Evolutionary conservation across 1,140 invertebrate species (phyloP).

Genomic region (Trichonephila inaurata): DNA sequence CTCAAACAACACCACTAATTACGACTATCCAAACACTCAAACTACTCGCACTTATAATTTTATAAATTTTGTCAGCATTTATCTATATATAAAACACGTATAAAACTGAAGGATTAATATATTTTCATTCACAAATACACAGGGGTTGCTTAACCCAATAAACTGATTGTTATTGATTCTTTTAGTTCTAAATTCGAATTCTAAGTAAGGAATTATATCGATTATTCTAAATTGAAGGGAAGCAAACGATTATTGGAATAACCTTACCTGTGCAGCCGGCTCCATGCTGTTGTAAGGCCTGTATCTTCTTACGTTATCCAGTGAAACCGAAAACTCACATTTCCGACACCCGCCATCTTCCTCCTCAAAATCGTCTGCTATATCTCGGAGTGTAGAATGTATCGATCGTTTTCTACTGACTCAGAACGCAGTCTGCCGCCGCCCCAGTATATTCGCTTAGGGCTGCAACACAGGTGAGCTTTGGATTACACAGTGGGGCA

Average conservation of each 20-base stretch:
- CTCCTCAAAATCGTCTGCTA: not conserved
- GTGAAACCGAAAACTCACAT: slow-evolving; percentile 42
- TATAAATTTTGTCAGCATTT: not conserved
- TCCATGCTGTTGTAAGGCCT: not conserved
- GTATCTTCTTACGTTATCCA: slow-evolving; percentile 32
- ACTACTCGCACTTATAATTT: too few relatives aligned
- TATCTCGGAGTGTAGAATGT: slow-evolving; percentile 4
- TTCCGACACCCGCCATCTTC: slow-evolving; percentile 56
- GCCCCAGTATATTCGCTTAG: not conserved
- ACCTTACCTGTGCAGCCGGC: slow-evolving; percentile 1
- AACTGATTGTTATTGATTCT: not conserved
- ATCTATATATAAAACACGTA: not conserved
- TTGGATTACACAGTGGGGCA: not conserved
- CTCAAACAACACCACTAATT: not conserved
- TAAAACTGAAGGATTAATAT: not conserved
- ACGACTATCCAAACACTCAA: not conserved
- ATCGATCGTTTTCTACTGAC: slow-evolving; percentile 63
- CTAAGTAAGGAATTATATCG: too few relatives aligned
- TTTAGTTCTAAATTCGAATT: too few relatives aligned
- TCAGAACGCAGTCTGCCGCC: slow-evolving; percentile 44
- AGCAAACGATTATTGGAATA: not conserved
- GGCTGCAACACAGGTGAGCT: slow-evolving; percentile 47
- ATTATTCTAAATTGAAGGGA: too few relatives aligned
- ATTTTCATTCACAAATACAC: not conserved
- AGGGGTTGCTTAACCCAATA: not conserved